A percentile compares a stretch with the other conserved stretches of the same genome.
phyloP scores from a whole-genome alignment of 2,797 vertebrate species.

The Phrynocephalus vlangalii region DNA sequence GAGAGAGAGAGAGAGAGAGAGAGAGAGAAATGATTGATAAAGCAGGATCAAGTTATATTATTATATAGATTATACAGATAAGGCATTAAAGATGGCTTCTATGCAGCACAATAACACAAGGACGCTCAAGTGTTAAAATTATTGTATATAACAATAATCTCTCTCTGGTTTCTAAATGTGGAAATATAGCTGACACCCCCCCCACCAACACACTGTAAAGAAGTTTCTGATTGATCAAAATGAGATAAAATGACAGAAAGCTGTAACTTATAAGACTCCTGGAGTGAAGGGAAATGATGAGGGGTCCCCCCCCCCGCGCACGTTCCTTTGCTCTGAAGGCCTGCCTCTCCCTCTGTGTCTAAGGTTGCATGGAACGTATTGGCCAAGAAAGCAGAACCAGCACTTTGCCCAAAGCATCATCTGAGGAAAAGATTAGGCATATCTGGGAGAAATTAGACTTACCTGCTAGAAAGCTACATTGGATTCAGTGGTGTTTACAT shows the following conservation, averaged over 20 bases:
- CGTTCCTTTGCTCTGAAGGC: not conserved
- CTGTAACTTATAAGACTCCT: not conserved
- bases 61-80: too few species aligned
- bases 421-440: not conserved
- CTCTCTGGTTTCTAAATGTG: slow-evolving; percentile 10
- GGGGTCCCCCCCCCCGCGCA: not conserved
- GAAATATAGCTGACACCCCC: not conserved
- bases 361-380: not conserved
- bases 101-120: too few species aligned
- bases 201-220: not conserved
- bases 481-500: not conserved
- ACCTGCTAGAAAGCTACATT: not conserved
- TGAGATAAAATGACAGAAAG: slow-evolving; percentile 12
- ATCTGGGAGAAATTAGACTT: too few species aligned
- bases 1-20: too few species aligned
- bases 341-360: not conserved
- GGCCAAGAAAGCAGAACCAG: not conserved
- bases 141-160: slow-evolving; percentile 26
- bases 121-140: too few species aligned
- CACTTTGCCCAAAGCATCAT: not conserved
- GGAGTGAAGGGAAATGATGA: slow-evolving; percentile 38
- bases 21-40: too few species aligned
- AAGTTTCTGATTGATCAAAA: not conserved
- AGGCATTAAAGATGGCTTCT: too few species aligned
- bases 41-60: too few species aligned